Evolutionary conservation across 2,113 vertebrate species (phyloP).

Genomic region (Crotophaga sulcirostris): DNA sequence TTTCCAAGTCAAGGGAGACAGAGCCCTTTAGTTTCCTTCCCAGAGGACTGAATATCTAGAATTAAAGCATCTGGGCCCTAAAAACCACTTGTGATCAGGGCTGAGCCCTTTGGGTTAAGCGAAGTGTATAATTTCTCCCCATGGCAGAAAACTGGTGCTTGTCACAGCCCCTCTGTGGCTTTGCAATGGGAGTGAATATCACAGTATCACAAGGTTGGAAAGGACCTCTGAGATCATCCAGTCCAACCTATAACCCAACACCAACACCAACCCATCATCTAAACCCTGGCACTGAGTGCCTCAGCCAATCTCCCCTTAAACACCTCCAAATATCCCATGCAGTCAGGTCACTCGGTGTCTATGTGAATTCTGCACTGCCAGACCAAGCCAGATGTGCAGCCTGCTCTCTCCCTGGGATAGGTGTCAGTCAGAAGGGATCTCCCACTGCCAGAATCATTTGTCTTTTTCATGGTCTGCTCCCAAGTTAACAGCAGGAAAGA

Average conservation of each 20-base stretch:
- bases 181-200: accelerated
- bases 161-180: not conserved
- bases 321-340: too few relatives aligned
- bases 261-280: too few relatives aligned
- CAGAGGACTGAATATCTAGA: not conserved
- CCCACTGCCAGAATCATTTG: conserved; percentile 6
- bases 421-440: not conserved
- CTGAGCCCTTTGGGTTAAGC: not conserved
- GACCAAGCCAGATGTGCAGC: not conserved
- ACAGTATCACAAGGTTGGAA: too few relatives aligned
- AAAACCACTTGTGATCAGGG: not conserved
- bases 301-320: too few relatives aligned
- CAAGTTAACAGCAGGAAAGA: not conserved
- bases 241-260: too few relatives aligned
- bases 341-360: accelerated
- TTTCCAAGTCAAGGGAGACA: not conserved
- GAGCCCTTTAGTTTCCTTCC: not conserved
- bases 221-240: too few relatives aligned
- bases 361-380: not conserved
- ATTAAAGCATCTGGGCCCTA: not conserved
- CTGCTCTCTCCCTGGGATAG: not conserved
- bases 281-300: too few relatives aligned
- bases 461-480: not conserved
- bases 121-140: not conserved
- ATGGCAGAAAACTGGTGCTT: accelerated